Percentiles rank a stretch among this genome's conserved stretches.
Conservation (phyloP, 2,113 vertebrate genomes). For the Spermophilus dauricus region DNA sequence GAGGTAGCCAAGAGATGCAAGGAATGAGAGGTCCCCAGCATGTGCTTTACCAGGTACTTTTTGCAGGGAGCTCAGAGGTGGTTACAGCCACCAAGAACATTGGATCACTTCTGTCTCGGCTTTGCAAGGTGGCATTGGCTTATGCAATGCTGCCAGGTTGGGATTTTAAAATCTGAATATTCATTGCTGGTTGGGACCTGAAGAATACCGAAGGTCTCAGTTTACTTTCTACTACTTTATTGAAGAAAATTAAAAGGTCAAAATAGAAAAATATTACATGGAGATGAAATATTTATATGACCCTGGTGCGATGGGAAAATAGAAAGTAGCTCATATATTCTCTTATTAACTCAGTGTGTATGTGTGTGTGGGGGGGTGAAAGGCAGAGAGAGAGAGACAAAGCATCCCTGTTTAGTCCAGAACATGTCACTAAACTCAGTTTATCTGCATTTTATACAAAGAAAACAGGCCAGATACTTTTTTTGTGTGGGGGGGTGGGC, state of each 20-base stretch:
- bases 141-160: no score
- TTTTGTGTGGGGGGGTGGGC: no score
- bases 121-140: no score
- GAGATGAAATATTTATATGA: not conserved
- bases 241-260: not conserved
- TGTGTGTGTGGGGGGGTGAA: not conserved
- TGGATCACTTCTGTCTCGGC: not conserved
- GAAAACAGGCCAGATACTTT: no score
- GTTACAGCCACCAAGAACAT: not conserved
- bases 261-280: not conserved
- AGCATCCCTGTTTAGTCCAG: not conserved
- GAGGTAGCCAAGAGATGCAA: not conserved
- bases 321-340: not conserved
- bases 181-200: no score
- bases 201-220: not conserved
- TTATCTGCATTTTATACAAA: no score
- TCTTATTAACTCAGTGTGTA: not conserved
- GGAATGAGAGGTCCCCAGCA: not conserved
- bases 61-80: slow-evolving; percentile 39
- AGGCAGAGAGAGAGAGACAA: not conserved
- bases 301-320: not conserved
- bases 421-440: not conserved
- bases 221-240: not conserved
- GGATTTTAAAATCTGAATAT: no score
- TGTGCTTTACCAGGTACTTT: slow-evolving; percentile 10